These are phyloP conservation scores for Oxyteleia sp. DNA, from an alignment of 2,888 invertebrate species.

Conservation along the genomic window DNA sequence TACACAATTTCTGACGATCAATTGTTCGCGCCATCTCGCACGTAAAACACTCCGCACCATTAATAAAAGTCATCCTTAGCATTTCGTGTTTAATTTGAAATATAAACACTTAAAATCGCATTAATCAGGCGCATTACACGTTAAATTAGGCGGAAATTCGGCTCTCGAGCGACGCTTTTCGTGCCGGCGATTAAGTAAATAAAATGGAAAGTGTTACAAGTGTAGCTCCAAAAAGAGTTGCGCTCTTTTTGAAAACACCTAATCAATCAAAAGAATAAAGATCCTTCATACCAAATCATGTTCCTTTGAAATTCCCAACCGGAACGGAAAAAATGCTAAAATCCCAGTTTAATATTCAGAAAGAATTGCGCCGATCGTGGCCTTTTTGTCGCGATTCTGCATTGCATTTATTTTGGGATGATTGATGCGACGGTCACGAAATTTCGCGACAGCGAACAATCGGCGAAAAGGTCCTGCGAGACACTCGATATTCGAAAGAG, in stretches of 20 bases:
- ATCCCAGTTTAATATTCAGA: background rate
- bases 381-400: background rate
- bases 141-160: constrained; percentile 42
- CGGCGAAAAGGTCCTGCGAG: constrained; percentile 43
- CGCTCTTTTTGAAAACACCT: too few relatives aligned
- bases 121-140: constrained; percentile 28
- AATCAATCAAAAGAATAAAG: too few relatives aligned
- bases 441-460: constrained; percentile 36
- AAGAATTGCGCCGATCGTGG: background rate
- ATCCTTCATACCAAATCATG: too few relatives aligned
- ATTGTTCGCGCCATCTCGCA: too few relatives aligned
- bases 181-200: constrained; percentile 19
- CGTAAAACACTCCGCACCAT: constrained; percentile 4
- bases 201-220: constrained; percentile 47
- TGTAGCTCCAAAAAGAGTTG: constrained; percentile 1
- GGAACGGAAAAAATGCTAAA: too few relatives aligned
- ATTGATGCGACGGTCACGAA: constrained; percentile 45
- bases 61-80: constrained; percentile 8
- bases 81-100: constrained; percentile 22
- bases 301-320: too few relatives aligned
- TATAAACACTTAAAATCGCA: constrained; percentile 15
- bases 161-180: constrained; percentile 13
- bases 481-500: constrained; percentile 74
- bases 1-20: too few relatives aligned
- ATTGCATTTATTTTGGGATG: constrained; percentile 29